These are phyloP conservation scores for Eucera pruinosa DNA, from an alignment of 2,888 invertebrate species.

Conservation along the genomic window DNA sequence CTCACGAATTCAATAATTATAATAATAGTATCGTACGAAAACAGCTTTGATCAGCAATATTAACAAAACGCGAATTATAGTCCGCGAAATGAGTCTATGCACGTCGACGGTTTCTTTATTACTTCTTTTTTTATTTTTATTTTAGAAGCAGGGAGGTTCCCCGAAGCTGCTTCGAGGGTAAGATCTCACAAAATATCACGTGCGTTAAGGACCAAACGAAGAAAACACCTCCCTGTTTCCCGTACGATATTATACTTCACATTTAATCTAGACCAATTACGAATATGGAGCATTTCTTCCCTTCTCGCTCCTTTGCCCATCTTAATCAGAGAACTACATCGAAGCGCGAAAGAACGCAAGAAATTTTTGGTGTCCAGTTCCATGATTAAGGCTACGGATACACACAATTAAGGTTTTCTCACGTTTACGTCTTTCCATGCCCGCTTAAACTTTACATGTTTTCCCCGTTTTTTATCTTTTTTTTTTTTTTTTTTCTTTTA, in stretches of 20 bases:
- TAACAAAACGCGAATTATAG: constrained; percentile 62
- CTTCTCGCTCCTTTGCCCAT: constrained; percentile 11
- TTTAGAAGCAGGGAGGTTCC: constrained; percentile 46
- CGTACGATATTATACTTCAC: constrained; percentile 8
- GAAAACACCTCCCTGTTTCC: constrained; percentile 36
- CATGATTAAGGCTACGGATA: constrained; percentile 54
- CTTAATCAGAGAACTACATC: constrained; percentile 30
- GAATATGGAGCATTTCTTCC: constrained; percentile 26
- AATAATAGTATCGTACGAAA: constrained; percentile 66
- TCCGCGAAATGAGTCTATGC: constrained; percentile 50
- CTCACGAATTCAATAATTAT: constrained; percentile 60
- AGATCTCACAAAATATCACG: constrained; percentile 10
- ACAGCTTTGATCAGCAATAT: constrained; percentile 59
- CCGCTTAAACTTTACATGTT: constrained; percentile 46
- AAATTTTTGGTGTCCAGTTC: constrained; percentile 49
- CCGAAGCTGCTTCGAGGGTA: constrained; percentile 1
- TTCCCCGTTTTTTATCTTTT: too few relatives aligned
- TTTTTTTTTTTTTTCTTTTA: not conserved
- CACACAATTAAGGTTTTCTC: constrained; percentile 55
- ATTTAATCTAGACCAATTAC: constrained; percentile 33
- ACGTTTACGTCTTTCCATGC: constrained; percentile 60
- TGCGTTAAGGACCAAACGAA: not conserved
- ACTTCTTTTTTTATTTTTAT: not conserved
- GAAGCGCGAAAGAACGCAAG: constrained; percentile 62
- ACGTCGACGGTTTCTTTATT: constrained; percentile 41